Conservation (phyloP, 2,797 vertebrate species). For the Tenualosa thibaudeaui region DNA sequence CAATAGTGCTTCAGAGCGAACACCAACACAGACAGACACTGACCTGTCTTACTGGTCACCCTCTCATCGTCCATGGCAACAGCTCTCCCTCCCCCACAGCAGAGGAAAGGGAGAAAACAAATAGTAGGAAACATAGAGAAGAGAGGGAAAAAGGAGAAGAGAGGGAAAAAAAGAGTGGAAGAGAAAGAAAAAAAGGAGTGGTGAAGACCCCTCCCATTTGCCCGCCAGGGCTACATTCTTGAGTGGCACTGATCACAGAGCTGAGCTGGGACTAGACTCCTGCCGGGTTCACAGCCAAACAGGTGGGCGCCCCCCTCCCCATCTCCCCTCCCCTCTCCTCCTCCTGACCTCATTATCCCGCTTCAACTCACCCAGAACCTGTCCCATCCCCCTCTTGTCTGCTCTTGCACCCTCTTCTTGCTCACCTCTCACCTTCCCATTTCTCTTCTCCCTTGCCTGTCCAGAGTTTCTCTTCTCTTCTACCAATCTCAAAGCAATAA, state of each 20-base stretch:
- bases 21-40: background rate
- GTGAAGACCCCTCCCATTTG: background rate
- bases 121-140: background rate
- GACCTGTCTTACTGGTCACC: background rate
- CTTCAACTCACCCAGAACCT: background rate
- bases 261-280: background rate
- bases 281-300: conserved; percentile 15
- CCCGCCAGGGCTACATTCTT: conserved; percentile 19
- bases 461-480: background rate
- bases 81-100: background rate
- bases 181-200: background rate
- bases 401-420: background rate
- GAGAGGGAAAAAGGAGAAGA: background rate
- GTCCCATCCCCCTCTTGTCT: background rate
- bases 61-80: background rate
- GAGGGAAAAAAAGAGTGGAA: background rate
- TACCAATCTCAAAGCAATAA: background rate
- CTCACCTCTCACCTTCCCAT: background rate
- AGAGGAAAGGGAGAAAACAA: background rate
- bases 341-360: conserved; percentile 1
- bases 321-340: background rate
- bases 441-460: background rate
- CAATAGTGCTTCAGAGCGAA: background rate
- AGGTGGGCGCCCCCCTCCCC: conserved; percentile 15
- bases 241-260: conserved; percentile 27